Evolutionary conservation across 2,888 invertebrate genomes (phyloP), one percentile per base, ranked within the genome.

Genomic region (Habrosyne pyritoides): DNA sequence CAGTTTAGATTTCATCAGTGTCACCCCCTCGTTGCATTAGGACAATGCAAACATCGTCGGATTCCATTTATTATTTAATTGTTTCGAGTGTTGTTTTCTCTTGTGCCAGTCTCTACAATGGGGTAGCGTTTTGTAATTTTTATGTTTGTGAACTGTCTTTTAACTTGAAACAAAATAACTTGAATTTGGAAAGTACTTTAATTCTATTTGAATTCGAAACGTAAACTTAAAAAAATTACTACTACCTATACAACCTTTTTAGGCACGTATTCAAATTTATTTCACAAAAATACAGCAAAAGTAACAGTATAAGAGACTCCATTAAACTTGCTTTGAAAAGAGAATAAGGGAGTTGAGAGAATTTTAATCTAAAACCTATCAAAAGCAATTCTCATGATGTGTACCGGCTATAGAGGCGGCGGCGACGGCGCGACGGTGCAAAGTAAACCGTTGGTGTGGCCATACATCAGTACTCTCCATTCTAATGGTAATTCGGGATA

Each of bases 401-500:
- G 30, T n/a, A n/a, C 33, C 33, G 1, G 0, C n/a, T 12, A 4
- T 33, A 12, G 33, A 12, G 33, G 33, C n/a, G 47, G 24, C 36
- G 33, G 48, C 48, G 33, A 24, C 18, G 21, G 47, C 26, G 47
- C 33, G n/a, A n/a, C 52, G 10, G 24, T 21, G 47, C 53, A 30
- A 59, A 65, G 74, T 73, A 71, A 73, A 79, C 75, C 82, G 66
- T 59, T 69, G 65, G 67, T 42, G 42, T 63, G 81, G 76, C 86
- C 88, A 89, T 92, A 89, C 89, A 91, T 92, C 91, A 92, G 81
- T 60, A 73, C 75, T 78, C 71, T 76, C 89, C 85, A 91, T 91
- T 92, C 89, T 91, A 88, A 92, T 92, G 91, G 84, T 90, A 91
- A 91, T 92, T 73, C 78, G 84, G 87, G 86, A 85, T 88, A 83